phyloP scores from a whole-genome alignment of 2,113 vertebrate genomes.

The Hypomesus transpacificus region DNA sequence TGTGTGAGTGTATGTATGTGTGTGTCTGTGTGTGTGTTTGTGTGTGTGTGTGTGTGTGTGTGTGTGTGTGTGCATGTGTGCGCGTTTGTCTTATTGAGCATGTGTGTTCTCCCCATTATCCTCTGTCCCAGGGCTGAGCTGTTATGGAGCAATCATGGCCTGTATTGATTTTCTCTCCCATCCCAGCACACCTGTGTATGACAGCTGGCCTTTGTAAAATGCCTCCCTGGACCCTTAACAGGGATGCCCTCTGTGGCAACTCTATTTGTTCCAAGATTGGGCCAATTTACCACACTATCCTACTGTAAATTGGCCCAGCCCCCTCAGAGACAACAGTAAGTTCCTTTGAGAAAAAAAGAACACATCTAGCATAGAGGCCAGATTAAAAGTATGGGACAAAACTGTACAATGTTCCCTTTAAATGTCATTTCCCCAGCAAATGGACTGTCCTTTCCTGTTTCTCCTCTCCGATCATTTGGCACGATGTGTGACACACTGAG shows the following conservation, averaged over 20 bases:
- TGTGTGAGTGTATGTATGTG: neutral
- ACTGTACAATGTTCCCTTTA: neutral
- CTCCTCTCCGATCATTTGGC: neutral
- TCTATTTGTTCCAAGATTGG: slow-evolving; percentile 43
- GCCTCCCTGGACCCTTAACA: slow-evolving; percentile 50
- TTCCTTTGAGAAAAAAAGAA: slow-evolving; percentile 19
- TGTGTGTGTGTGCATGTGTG: slow-evolving; percentile 13
- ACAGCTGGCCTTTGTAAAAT: slow-evolving; percentile 55
- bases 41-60: slow-evolving; percentile 2
- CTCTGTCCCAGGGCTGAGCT: slow-evolving; percentile 26
- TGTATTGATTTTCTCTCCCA: slow-evolving; percentile 57
- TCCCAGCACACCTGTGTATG: slow-evolving; percentile 48
- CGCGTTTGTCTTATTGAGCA: neutral
- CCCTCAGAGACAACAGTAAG: slow-evolving; percentile 22
- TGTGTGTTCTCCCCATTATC: slow-evolving; percentile 30
- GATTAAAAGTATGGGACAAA: neutral
- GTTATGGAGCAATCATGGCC: slow-evolving; percentile 62
- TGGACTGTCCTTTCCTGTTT: neutral
- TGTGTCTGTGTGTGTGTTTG: slow-evolving; percentile 12
- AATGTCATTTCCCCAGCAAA: neutral
- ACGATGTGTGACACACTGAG: too few species aligned
- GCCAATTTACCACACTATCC: slow-evolving; percentile 39
- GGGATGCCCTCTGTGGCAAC: slow-evolving; percentile 41
- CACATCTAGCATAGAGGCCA: neutral
- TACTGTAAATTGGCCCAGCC: slow-evolving; percentile 10